phyloP scores from a whole-genome alignment of 2,113 vertebrate species.

The Neodon shergylaensis region DNA sequence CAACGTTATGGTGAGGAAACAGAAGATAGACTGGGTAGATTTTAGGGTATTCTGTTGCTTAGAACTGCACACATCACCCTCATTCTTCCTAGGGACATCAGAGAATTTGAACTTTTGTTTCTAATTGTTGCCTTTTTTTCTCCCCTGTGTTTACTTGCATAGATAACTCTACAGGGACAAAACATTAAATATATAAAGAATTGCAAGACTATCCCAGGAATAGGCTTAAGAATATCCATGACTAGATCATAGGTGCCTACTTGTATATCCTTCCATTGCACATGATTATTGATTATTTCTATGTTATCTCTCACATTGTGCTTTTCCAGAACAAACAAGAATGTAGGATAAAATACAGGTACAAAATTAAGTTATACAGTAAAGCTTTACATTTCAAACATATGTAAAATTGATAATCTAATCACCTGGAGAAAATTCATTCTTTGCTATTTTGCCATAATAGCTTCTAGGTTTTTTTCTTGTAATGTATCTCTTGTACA shows the following conservation, averaged over 20 bases:
- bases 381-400: not conserved
- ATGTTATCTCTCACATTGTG: not conserved
- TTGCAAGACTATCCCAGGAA: not conserved
- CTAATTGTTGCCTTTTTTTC: not conserved
- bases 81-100: not conserved
- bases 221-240: not conserved
- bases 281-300: not conserved
- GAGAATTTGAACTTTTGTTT: not conserved
- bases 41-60: not conserved
- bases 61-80: not conserved
- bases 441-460: slow-evolving; percentile 17
- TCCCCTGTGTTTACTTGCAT: not conserved
- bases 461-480: not conserved
- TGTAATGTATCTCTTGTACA: not conserved
- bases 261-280: not conserved
- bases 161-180: not conserved
- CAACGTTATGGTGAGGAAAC: not conserved
- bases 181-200: not conserved
- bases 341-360: slow-evolving; percentile 12
- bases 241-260: not conserved
- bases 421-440: not conserved
- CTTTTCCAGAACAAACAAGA: not conserved
- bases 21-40: not conserved
- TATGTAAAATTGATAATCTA: not conserved
- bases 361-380: not conserved